A percentile compares a stretch with the other conserved stretches of the same genome.
These are phyloP conservation scores for Idaea dimidiata DNA, from an alignment of 2,888 invertebrate genomes.

Conservation along the genomic window DNA sequence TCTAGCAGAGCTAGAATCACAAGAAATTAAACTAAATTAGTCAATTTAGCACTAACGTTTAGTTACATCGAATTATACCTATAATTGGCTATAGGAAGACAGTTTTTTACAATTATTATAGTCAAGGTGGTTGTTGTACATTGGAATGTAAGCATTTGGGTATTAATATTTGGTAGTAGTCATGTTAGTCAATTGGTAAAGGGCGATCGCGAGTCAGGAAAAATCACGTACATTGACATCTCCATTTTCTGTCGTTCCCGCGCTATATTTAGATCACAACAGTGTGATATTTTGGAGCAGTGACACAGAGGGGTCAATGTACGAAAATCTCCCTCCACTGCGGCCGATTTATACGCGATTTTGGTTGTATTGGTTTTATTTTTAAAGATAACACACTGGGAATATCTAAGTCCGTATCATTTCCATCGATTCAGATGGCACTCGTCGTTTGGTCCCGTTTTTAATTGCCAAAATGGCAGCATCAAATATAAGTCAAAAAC, in stretches of 20 bases:
- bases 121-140: conserved; percentile 28
- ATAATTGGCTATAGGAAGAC: conserved; percentile 64
- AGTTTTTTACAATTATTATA: conserved; percentile 41
- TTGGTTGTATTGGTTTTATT: not conserved
- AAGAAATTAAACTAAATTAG: not conserved
- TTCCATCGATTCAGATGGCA: not conserved
- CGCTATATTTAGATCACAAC: no score
- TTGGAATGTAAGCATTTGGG: conserved; percentile 51
- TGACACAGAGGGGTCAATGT: no score
- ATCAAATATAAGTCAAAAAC: no score
- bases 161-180: conserved; percentile 50
- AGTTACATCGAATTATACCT: conserved; percentile 36
- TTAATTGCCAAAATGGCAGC: conserved; percentile 8
- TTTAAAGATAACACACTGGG: not conserved
- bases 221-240: conserved; percentile 5
- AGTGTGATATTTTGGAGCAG: no score
- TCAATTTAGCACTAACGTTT: not conserved
- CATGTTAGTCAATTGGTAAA: conserved; percentile 36
- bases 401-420: not conserved
- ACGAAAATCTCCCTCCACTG: no score
- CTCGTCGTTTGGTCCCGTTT: not conserved
- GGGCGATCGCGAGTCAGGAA: conserved; percentile 22
- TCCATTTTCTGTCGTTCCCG: no score
- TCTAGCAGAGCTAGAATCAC: conserved; percentile 18
- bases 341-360: not conserved